Percentiles rank a stretch among this genome's conserved stretches.
phyloP scores from a whole-genome alignment of 2,888 invertebrate species.

The Anthrax anthrax region DNA sequence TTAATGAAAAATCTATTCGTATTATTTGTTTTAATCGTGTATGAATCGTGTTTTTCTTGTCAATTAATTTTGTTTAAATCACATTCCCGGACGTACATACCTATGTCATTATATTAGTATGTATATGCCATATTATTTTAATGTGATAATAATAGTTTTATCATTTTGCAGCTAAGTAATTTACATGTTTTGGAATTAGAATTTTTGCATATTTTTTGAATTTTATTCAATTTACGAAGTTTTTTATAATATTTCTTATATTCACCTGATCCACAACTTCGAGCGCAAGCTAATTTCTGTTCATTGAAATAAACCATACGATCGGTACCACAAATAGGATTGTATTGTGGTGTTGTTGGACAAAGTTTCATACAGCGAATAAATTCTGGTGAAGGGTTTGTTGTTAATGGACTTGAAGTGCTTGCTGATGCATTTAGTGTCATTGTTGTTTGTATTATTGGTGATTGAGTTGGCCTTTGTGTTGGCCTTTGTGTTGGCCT shows the following conservation, averaged over 20 bases:
- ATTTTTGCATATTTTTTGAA: too few species aligned
- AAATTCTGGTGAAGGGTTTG: slow-evolving; percentile 8
- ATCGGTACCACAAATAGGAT: slow-evolving; percentile 30
- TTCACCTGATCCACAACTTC: slow-evolving; percentile 28
- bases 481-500: not conserved
- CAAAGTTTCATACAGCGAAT: slow-evolving; percentile 24
- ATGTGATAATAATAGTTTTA: too few species aligned
- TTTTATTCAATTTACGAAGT: too few species aligned
- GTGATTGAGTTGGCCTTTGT: not conserved
- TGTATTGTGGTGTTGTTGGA: slow-evolving; percentile 28
- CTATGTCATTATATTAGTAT: too few species aligned
- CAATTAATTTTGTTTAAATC: too few species aligned
- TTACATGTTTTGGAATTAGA: too few species aligned
- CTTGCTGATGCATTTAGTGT: slow-evolving; percentile 7
- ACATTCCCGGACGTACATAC: too few species aligned
- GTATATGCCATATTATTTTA: too few species aligned
- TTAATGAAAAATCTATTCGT: too few species aligned
- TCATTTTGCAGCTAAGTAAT: too few species aligned
- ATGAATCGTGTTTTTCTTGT: too few species aligned
- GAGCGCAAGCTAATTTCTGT: slow-evolving; percentile 28
- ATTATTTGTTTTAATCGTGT: too few species aligned
- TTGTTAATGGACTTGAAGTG: slow-evolving; percentile 5
- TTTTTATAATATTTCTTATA: slow-evolving; percentile 3
- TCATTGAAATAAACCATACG: slow-evolving; percentile 24
- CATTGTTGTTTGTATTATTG: not conserved